These are phyloP conservation scores for Platynereis dumerilii DNA, from an alignment of 2,888 invertebrate species.

Conservation along the genomic window DNA sequence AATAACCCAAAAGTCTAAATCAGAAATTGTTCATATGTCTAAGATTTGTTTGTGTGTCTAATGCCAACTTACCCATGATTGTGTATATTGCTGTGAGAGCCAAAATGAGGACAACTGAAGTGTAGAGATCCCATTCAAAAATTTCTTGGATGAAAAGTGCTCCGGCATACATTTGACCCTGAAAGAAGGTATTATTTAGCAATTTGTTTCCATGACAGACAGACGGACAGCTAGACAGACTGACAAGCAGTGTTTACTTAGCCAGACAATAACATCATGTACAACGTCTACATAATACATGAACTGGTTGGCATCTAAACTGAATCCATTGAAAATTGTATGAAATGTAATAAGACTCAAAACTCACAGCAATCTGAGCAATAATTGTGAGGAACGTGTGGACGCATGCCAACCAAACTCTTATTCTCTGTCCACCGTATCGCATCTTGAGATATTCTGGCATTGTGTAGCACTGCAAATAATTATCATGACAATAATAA, in stretches of 20 bases:
- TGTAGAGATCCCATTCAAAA: conserved; percentile 60
- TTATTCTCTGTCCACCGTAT: conserved; percentile 49
- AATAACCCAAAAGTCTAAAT: no score
- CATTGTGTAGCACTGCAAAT: conserved; percentile 52
- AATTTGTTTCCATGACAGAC: no score
- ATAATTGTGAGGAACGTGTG: conserved; percentile 47
- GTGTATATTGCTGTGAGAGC: conserved; percentile 62
- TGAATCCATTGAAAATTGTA: no score
- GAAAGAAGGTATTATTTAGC: not conserved
- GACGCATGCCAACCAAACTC: conserved; percentile 45
- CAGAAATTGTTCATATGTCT: no score
- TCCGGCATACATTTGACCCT: conserved; percentile 58
- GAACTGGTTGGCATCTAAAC: no score
- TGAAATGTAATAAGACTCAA: no score
- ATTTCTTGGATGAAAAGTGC: conserved; percentile 62
- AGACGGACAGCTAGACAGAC: no score
- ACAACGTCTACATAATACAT: no score
- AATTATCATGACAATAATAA: no score
- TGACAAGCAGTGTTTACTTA: no score
- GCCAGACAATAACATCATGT: no score
- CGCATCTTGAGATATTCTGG: conserved; percentile 50
- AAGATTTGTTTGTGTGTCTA: no score
- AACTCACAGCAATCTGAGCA: conserved; percentile 48
- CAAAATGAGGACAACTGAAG: conserved; percentile 56
- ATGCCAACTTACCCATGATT: conserved; percentile 45